Evolutionary conservation across 2,113 vertebrate species (phyloP).

Genomic region (Petrocephalus microphthalmus): DNA sequence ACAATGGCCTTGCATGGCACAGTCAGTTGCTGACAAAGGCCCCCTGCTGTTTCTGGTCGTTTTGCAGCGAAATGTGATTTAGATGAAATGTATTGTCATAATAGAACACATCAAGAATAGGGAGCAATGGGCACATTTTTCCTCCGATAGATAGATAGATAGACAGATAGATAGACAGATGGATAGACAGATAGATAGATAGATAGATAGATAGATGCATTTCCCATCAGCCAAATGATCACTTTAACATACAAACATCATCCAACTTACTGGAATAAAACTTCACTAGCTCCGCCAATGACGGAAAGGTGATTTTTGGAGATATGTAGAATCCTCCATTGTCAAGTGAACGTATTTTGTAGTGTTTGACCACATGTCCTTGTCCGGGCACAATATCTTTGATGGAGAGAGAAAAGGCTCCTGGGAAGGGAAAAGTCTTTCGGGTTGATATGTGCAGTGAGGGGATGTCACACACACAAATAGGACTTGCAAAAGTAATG

Average conservation of each 20-base stretch:
- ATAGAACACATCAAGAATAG: not conserved
- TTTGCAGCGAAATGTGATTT: not conserved
- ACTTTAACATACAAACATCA: not conserved
- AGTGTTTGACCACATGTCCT: constrained; percentile 84
- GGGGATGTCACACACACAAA: not conserved
- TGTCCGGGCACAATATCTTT: constrained; percentile 57
- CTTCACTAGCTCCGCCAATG: constrained; percentile 74
- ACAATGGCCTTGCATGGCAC: constrained; percentile 61
- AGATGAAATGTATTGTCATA: not conserved
- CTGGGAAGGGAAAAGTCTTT: constrained; percentile 47
- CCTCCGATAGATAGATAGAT: not conserved
- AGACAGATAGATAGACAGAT: not conserved
- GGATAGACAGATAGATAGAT: not conserved
- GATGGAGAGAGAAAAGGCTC: constrained; percentile 79
- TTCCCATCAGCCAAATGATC: not conserved
- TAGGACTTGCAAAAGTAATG: not conserved
- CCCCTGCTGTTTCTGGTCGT: constrained; percentile 68
- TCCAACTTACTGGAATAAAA: constrained; percentile 71
- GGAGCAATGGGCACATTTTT: not conserved
- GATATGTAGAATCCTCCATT: constrained; percentile 86
- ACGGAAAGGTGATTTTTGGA: constrained; percentile 66
- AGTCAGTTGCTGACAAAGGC: constrained; percentile 76
- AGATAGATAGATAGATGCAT: not conserved
- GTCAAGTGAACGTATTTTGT: constrained; percentile 84
- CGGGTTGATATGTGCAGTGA: not conserved